Percentiles rank a stretch among this genome's conserved stretches.
phyloP scores from a whole-genome alignment of 2,797 vertebrate species.

The Squalus acanthias region DNA sequence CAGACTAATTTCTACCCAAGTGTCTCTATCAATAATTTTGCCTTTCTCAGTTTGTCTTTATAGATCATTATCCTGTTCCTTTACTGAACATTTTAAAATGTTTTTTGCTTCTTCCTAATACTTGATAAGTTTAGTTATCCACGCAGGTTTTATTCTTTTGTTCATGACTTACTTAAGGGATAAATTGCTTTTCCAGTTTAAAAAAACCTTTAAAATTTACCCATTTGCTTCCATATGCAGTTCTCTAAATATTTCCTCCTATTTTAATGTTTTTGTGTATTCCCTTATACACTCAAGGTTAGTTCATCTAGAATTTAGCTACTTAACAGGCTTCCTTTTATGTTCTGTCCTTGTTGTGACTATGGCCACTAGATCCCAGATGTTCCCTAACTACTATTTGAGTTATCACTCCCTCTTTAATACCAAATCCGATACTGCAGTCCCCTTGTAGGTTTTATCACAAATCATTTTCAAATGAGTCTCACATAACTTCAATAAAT shows the following conservation, averaged over 20 bases:
- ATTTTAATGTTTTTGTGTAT: background rate
- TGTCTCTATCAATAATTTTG: background rate
- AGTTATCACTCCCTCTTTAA: background rate
- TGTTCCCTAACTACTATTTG: background rate
- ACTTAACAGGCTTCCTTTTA: background rate
- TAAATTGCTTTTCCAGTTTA: background rate
- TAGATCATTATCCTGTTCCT: background rate
- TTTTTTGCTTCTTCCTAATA: background rate
- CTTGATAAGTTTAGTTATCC: background rate
- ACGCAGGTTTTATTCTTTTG: background rate
- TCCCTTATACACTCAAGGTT: background rate
- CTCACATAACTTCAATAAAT: background rate
- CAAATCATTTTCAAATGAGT: background rate
- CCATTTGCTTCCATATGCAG: background rate
- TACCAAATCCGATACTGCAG: background rate
- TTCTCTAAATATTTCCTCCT: background rate
- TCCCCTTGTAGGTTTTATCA: background rate
- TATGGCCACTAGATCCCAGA: background rate
- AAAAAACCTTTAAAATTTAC: background rate
- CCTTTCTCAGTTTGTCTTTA: background rate
- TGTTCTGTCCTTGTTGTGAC: background rate
- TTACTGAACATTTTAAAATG: background rate
- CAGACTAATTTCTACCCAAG: background rate
- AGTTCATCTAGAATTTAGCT: background rate
- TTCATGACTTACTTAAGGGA: background rate